Base-by-base conservation (phyloP, 2,797 vertebrate genomes). In the Muscicapa striata region DNA sequence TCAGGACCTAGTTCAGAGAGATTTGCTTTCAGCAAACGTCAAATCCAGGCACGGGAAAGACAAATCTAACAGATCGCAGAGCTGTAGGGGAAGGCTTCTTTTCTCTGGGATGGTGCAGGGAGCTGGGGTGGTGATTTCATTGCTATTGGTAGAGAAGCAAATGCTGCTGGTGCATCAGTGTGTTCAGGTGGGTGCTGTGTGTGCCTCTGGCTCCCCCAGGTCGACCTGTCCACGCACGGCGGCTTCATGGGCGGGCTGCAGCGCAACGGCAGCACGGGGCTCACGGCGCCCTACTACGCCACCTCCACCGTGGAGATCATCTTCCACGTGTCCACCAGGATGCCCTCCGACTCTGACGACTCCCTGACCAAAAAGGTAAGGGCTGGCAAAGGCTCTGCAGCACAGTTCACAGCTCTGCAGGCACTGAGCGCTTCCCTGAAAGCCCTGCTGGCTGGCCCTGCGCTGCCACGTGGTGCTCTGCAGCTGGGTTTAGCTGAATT, bases 211-310 rank as follows among this genome's bases (percentile, higher is more conserved):
- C 76, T 89, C 54, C 4, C 27, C 87, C 95, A 99, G 99, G 99
- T 99, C 87, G 98, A 99, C 90, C 98, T 99, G 76, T 98, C 99
- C n/a, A 98, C 99, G 24, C 99, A 99, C 48, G 99, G 99, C 43
- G 99, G 99, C n/a, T 99, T 99, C 87, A 99, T 99, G 99, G 99
- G 99, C 0, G 99, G 99, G 66, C 98, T 99, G 88, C 99, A 99
- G 96, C 98, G 99, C 93, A 99, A 99, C 2, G 99, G 99, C 97
- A 99, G 99, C 98, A 99, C 99, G 0, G 99, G 99, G n/a, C 97
- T 98, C 52, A 99, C 99, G 0, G 99, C 99, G 13, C 99, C 99
- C 58, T 99, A 99, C 97, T 99, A 99, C 4, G 99, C 99, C 97
- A 99, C 99, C 98, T 99, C 99, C 49, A 99, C 99, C 0, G 98